Base-by-base conservation (phyloP, 2,888 invertebrate genomes). In the Drosophila kanekoi region DNA sequence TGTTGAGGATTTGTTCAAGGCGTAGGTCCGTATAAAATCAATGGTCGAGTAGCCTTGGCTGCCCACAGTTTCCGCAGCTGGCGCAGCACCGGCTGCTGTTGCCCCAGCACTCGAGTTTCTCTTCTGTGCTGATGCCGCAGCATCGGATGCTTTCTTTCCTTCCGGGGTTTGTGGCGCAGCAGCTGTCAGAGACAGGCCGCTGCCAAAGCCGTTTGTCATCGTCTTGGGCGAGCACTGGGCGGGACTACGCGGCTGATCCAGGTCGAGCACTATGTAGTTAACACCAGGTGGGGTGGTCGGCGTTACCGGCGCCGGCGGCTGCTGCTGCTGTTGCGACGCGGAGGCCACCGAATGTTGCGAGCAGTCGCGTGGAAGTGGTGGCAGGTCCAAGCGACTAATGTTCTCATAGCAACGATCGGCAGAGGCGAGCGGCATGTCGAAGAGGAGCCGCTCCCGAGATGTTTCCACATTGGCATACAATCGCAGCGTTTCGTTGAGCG, bases 1-100 rank as follows among this genome's bases (percentile, higher is more conserved):
- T 5, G 70, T 67, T 4, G 88, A 68, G 0, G 97, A 96, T 89
- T 95, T 95, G 18, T 96, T 96, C 32, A 98, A 93, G 20, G 98
- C 98, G 57, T 96, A 96, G 0, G 98, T 98, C 93, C 97, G 97
- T 87, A 98, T 96, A 92, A 98, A 98, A 93, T 98, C 98, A 81
- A 98, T 99, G 1, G 96, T 90, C 6, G 91, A 91, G 40, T 90
- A 90, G 28, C 90, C 91, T 0, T 83, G 86, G 0, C 88, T 79
- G 14, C 71, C 44, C 4, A 73, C 52, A 0, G 67, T 23, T 0
- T 77, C 87, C 0, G 47, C 13, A 0, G 48, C 32, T 1, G 63
- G n/a, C n/a, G n/a, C n/a, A n/a, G n/a, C n/a, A n/a, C n/a, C n/a
- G n/a, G 2, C 3, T 18, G 2, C 18, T 18, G 18, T 18, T 18